These are phyloP conservation scores for Drosophila lini DNA, from an alignment of 1,140 invertebrate species.

Conservation along the genomic window DNA sequence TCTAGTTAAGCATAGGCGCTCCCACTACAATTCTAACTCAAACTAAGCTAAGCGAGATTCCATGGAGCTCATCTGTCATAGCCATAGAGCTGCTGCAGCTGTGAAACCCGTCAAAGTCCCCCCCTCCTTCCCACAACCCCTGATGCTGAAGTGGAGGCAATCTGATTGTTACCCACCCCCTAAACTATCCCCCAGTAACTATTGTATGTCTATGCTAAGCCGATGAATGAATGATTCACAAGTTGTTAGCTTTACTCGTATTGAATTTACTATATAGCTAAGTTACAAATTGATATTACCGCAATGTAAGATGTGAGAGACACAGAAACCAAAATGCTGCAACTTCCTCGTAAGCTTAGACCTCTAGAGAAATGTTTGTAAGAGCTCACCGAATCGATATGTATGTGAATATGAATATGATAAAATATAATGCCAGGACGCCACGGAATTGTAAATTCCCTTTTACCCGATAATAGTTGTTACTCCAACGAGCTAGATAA, in stretches of 20 bases:
- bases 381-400: constrained; percentile 49
- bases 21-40: constrained; percentile 62
- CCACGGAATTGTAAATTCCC: constrained; percentile 44
- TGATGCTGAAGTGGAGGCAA: constrained; percentile 48
- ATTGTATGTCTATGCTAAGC: constrained; percentile 43
- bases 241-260: constrained; percentile 70
- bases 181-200: constrained; percentile 17
- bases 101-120: constrained; percentile 30
- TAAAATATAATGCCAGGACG: constrained; percentile 18
- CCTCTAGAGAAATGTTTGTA: constrained; percentile 36
- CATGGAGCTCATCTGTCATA: constrained; percentile 53
- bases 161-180: constrained; percentile 31
- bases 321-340: constrained; percentile 68
- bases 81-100: constrained; percentile 52
- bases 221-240: constrained; percentile 51
- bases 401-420: constrained; percentile 15
- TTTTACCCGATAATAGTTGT: constrained; percentile 39
- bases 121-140: neutral
- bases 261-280: constrained; percentile 77
- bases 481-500: constrained; percentile 37
- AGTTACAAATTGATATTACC: constrained; percentile 76
- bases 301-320: constrained; percentile 52
- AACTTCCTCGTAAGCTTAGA: constrained; percentile 58
- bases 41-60: constrained; percentile 55
- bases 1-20: constrained; percentile 70